phyloP scores from a whole-genome alignment of 2,797 vertebrate genomes.

The Tenualosa thibaudeaui region DNA sequence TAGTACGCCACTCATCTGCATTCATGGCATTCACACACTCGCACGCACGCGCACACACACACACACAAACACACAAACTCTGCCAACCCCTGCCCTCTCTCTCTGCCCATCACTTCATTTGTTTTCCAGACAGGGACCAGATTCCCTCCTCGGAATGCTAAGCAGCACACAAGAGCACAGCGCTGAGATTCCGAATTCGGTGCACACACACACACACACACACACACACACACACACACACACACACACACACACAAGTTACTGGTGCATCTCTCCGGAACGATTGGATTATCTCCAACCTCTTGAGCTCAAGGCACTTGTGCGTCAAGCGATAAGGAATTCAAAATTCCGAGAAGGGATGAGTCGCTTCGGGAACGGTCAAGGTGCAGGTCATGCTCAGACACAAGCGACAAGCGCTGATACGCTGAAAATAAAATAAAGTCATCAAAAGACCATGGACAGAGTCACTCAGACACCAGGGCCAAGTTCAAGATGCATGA shows the following conservation, averaged over 20 bases:
- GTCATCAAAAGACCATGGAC: not conserved
- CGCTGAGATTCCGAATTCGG: not conserved
- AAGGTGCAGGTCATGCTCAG: not conserved
- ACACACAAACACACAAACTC: no score
- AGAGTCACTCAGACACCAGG: not conserved
- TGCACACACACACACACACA: not conserved
- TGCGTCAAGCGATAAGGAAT: not conserved
- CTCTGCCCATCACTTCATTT: not conserved
- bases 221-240: no score
- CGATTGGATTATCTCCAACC: not conserved
- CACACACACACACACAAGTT: not conserved
- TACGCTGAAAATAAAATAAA: not conserved
- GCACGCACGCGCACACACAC: no score
- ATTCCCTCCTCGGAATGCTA: not conserved
- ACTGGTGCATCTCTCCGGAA: not conserved
- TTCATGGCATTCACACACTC: not conserved
- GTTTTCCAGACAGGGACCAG: not conserved
- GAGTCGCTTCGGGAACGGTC: not conserved
- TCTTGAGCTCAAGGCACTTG: not conserved
- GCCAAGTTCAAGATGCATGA: no score
- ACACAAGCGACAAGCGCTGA: not conserved
- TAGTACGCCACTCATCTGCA: not conserved
- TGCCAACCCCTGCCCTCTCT: not conserved
- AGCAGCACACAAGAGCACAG: not conserved
- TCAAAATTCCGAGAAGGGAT: not conserved